phyloP scores from a whole-genome alignment of 2,113 vertebrate genomes.

The Sebastes fasciatus region DNA sequence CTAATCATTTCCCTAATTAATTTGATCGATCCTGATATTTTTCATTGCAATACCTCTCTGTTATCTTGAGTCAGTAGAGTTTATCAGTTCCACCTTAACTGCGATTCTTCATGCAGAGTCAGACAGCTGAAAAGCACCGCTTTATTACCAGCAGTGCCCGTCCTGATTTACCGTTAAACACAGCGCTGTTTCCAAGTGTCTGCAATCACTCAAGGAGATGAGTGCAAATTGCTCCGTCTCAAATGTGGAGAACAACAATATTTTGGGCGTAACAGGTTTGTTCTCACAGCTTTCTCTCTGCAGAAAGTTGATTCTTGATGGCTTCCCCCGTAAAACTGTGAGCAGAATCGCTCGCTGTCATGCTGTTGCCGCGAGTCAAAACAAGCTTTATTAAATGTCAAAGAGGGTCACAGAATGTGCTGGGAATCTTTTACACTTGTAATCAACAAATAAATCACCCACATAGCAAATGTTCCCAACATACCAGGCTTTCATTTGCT shows the following conservation, averaged over 20 bases:
- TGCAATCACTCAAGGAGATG: slow-evolving; percentile 18
- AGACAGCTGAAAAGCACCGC: background rate
- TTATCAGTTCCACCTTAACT: background rate
- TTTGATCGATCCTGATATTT: background rate
- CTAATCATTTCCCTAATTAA: background rate
- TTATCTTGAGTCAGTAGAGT: background rate
- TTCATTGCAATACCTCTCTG: background rate
- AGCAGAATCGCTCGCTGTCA: background rate
- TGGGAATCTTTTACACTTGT: background rate
- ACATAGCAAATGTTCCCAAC: background rate
- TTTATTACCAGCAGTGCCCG: background rate
- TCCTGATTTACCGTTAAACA: slow-evolving; percentile 9
- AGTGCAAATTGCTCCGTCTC: slow-evolving; percentile 17
- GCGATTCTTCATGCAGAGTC: background rate
- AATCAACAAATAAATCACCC: too few relatives aligned
- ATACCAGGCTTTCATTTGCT: background rate
- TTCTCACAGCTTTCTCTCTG: background rate
- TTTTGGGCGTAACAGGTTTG: slow-evolving; percentile 8
- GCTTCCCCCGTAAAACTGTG: background rate
- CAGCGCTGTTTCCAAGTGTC: slow-evolving; percentile 9
- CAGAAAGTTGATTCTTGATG: background rate
- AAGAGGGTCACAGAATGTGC: background rate
- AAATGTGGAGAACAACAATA: slow-evolving; percentile 8
- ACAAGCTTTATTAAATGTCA: slow-evolving; percentile 11
- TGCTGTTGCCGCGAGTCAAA: background rate